A percentile compares a stretch with the other conserved stretches of the same genome.
phyloP scores from a whole-genome alignment of 1,140 invertebrate genomes.

The Helicoverpa zea region DNA sequence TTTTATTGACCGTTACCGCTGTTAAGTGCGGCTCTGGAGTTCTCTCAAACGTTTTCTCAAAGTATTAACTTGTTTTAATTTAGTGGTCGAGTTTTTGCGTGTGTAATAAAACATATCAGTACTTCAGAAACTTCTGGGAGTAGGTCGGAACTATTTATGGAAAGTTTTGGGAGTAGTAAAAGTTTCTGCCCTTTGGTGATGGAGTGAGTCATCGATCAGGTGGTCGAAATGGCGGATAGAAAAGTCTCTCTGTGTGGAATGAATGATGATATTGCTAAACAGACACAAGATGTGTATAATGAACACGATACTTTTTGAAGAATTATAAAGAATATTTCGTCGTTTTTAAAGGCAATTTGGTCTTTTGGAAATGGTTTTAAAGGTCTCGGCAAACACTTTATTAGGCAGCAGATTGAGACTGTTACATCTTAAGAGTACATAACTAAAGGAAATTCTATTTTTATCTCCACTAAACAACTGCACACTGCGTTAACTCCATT shows the following conservation, averaged over 20 bases:
- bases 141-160: conserved; percentile 7
- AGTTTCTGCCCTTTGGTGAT: conserved; percentile 1
- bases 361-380: too few species aligned
- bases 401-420: background rate
- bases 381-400: background rate
- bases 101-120: conserved; percentile 37
- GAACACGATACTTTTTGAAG: too few species aligned
- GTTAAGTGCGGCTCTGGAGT: conserved; percentile 56
- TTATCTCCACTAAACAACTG: conserved; percentile 1
- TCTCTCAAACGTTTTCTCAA: conserved; percentile 53
- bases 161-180: background rate
- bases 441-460: background rate
- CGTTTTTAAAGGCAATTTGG: too few species aligned
- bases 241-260: background rate
- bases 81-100: conserved; percentile 50
- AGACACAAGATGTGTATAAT: too few species aligned
- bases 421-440: background rate
- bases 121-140: background rate
- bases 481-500: conserved; percentile 9
- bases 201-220: conserved; percentile 10
- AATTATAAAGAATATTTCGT: too few species aligned
- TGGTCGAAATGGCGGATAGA: background rate
- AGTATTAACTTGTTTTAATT: conserved; percentile 61
- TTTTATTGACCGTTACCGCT: conserved; percentile 66
- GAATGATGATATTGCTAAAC: too few species aligned